Evolutionary conservation across 2,797 vertebrate species (phyloP).

Genomic region (Numenius phaeopus): DNA sequence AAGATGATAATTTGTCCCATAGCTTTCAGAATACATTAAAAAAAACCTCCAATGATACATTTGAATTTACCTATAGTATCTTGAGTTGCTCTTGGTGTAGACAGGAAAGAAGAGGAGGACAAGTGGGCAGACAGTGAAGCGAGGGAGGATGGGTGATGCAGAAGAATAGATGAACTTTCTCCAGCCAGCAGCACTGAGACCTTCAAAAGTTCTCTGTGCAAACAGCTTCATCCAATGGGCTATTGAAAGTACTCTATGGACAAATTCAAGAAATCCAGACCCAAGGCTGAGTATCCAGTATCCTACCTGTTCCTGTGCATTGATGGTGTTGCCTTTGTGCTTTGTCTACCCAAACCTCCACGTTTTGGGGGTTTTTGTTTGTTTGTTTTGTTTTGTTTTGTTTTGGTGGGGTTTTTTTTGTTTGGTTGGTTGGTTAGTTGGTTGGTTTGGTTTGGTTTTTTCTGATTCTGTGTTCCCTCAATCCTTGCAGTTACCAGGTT

Average conservation of each 20-base stretch:
- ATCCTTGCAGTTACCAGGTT: background rate
- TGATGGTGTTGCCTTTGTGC: background rate
- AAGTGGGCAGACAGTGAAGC: rapidly evolving
- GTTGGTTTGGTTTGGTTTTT: background rate
- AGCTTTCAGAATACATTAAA: background rate
- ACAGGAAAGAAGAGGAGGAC: background rate
- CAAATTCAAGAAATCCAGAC: background rate
- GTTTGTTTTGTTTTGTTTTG: too few relatives aligned
- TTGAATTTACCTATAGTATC: background rate
- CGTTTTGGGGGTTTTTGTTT: too few relatives aligned
- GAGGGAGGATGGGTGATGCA: rapidly evolving
- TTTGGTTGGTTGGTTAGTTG: too few relatives aligned
- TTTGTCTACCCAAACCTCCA: background rate
- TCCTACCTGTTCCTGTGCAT: too few relatives aligned
- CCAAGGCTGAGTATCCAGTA: background rate
- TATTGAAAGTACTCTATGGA: background rate
- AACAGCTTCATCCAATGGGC: background rate
- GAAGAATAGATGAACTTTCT: background rate
- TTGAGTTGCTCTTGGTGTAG: background rate
- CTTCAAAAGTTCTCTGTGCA: background rate
- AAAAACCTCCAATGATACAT: background rate
- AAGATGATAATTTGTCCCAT: background rate
- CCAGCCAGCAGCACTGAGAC: background rate
- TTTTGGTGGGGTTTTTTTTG: too few relatives aligned
- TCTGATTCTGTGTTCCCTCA: background rate